A percentile compares a stretch with the other conserved stretches of the same genome.
phyloP scores from a whole-genome alignment of 2,888 invertebrate species.

The Germaria angustata region DNA sequence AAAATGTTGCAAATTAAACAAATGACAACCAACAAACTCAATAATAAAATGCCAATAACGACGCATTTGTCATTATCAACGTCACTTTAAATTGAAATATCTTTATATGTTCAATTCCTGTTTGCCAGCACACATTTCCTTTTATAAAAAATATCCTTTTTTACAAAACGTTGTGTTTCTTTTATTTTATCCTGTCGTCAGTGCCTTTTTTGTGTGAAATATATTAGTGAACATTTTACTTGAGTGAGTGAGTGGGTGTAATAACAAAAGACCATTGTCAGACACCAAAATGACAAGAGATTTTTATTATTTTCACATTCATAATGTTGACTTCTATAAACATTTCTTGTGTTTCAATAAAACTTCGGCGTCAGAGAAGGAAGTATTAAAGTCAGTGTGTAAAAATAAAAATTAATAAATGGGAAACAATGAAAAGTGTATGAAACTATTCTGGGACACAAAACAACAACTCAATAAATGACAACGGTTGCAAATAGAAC shows the following conservation, averaged over 20 bases:
- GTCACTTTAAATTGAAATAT: slow-evolving; percentile 56
- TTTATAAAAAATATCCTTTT: too few relatives aligned
- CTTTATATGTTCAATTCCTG: slow-evolving; percentile 17
- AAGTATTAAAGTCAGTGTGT: slow-evolving; percentile 29
- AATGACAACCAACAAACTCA: slow-evolving; percentile 45
- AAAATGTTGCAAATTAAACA: slow-evolving; percentile 35
- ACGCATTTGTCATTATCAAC: slow-evolving; percentile 57
- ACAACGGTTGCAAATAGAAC: neutral
- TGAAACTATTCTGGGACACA: neutral
- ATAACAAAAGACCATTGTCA: neutral
- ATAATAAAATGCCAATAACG: slow-evolving; percentile 59
- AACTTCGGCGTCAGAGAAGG: slow-evolving; percentile 32
- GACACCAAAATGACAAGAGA: slow-evolving; percentile 21
- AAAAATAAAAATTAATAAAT: slow-evolving; percentile 4
- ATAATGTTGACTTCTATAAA: neutral
- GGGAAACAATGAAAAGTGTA: neutral
- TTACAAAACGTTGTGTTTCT: neutral
- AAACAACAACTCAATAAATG: neutral
- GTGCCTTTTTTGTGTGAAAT: neutral
- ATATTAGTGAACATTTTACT: neutral
- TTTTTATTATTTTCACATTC: neutral
- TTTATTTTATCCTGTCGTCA: neutral
- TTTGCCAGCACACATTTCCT: neutral
- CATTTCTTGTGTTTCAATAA: slow-evolving; percentile 11
- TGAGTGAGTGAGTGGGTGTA: neutral